Evolutionary conservation across 2,888 invertebrate species (phyloP), one percentile per base, ranked within the genome.

Genomic region (Lagria hirta): DNA sequence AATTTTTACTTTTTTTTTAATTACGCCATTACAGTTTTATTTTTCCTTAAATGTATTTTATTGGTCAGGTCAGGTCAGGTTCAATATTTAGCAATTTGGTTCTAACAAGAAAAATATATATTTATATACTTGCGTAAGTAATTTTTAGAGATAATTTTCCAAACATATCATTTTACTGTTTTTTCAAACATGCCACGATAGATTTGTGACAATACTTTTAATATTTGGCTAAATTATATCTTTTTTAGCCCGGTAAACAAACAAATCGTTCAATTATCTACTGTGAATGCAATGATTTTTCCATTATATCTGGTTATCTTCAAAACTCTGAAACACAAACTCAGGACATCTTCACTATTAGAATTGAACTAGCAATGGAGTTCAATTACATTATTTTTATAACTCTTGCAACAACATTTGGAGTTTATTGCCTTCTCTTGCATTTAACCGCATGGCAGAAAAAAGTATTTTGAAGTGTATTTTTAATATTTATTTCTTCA

Each of bases 341-440:
- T 8, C 57, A 57, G 21, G 38, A 51, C 30, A 37, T 53, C 10
- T 15, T 48, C 5, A 23, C 40, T 7, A 28, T 40, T 1, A 33
- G 54, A 3, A 45, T 52, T 23, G 29, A 29, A 5, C 13, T 61
- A 16, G 51, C 55, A 27, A n/a, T 51, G 1, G 47, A 52, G 35
- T 43, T 47, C 7, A 50, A 48, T 36, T 55, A 49, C 27, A 35
- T 61, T 3, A 52, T 61, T 28, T 55, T 55, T 26, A 22, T 47
- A n/a, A 43, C 51, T 2, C 41, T 55, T 2, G 27, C 44, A n/a
- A 34, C 51, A 2, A 42, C 51, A 1, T 58, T 54, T 37, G 29
- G 43, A 2, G 8, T 54, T 5, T 61, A 55, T 35, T 51, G 52
- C 13, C 8, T 44, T 1, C 21, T 56, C 4, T 33, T 58, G 15